Conservation (phyloP, 2,888 invertebrate genomes). For the Diploptera punctata region DNA sequence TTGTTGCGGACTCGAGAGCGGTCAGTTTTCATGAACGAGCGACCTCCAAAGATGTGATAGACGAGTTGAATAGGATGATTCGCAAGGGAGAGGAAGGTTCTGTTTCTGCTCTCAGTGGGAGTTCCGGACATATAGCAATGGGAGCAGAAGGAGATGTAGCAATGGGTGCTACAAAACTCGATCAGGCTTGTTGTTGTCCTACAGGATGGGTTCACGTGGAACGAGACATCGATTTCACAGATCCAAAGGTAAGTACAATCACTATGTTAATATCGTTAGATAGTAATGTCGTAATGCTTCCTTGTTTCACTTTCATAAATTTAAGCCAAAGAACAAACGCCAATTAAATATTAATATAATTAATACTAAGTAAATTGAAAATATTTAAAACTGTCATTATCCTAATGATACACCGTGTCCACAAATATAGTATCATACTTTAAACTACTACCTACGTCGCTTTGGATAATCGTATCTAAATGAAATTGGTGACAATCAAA, state of each 20-base stretch:
- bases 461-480: no score
- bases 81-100: conserved; percentile 61
- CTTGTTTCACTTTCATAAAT: no score
- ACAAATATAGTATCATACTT: no score
- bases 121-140: conserved; percentile 9
- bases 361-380: no score
- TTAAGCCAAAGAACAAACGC: no score
- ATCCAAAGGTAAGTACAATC: conserved; percentile 70
- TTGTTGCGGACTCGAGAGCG: conserved; percentile 60
- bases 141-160: conserved; percentile 47
- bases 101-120: conserved; percentile 25
- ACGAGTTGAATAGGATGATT: conserved; percentile 72
- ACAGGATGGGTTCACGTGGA: conserved; percentile 84
- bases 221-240: conserved; percentile 76
- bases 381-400: no score
- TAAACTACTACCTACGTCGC: no score
- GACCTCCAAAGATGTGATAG: conserved; percentile 78
- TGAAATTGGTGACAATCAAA: no score
- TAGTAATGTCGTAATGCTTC: no score
- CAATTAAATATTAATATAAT: no score
- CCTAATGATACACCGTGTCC: no score
- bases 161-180: conserved; percentile 55
- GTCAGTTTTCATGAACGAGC: conserved; percentile 76
- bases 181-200: conserved; percentile 70
- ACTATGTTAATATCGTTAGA: no score